Evolutionary conservation across 2,113 vertebrate genomes (phyloP).

Genomic region (Eidolon helvum): DNA sequence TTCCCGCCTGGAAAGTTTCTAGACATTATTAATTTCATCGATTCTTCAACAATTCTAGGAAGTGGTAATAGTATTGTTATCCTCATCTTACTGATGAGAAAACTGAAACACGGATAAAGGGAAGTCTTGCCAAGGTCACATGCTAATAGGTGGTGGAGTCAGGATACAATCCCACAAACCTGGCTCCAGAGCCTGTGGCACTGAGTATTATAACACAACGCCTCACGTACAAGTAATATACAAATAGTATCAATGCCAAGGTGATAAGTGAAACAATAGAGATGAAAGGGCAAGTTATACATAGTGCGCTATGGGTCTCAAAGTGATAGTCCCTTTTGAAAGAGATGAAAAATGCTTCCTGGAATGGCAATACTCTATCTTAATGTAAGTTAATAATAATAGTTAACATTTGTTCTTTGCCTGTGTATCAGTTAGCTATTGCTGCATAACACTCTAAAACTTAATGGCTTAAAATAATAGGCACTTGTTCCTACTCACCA

Average conservation of each 20-base stretch:
- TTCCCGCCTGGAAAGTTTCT: too few species aligned
- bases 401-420: background rate
- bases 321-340: background rate
- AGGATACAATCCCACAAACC: background rate
- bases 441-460: background rate
- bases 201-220: background rate
- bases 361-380: background rate
- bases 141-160: background rate
- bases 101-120: background rate
- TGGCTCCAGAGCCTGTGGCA: background rate
- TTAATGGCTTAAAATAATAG: background rate
- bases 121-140: slow-evolving; percentile 6
- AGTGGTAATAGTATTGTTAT: background rate
- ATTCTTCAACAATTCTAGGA: background rate
- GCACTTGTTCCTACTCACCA: background rate
- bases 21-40: background rate
- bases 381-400: background rate
- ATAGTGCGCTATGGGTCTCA: background rate
- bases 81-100: background rate
- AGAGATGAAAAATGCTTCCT: background rate
- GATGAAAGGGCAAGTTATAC: background rate
- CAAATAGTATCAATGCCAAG: background rate
- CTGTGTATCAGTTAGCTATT: background rate
- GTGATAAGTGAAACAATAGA: background rate
- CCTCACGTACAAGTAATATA: background rate